These are phyloP conservation scores for Hippopotamyrus pictus DNA, from an alignment of 2,797 vertebrate species.

Conservation along the genomic window DNA sequence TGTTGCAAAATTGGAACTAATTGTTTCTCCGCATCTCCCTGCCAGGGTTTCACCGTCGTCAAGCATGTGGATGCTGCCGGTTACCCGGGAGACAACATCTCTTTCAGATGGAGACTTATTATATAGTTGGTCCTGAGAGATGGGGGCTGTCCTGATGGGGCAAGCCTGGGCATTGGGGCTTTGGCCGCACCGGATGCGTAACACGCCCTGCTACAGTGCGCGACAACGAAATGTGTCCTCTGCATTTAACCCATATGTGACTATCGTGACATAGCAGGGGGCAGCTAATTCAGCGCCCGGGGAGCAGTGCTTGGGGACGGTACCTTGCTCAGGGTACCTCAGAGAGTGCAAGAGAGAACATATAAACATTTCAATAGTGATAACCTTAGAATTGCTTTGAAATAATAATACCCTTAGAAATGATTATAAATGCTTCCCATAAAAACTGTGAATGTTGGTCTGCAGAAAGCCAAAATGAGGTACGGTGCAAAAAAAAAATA, in stretches of 20 bases:
- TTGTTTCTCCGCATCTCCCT: background rate
- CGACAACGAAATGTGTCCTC: too few relatives aligned
- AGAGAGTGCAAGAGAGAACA: background rate
- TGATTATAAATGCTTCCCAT: background rate
- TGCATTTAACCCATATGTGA: too few relatives aligned
- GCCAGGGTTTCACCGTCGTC: background rate
- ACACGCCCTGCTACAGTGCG: too few relatives aligned
- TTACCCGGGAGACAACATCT: conserved; percentile 7
- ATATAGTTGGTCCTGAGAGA: background rate
- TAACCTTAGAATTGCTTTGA: background rate
- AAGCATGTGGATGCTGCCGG: background rate
- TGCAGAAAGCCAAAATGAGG: background rate
- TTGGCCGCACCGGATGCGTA: background rate
- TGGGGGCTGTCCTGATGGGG: background rate
- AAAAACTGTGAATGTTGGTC: background rate
- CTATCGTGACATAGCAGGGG: too few relatives aligned
- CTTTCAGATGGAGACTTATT: background rate
- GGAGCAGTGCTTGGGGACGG: too few relatives aligned
- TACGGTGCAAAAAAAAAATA: background rate
- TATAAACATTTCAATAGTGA: background rate
- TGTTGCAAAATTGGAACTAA: background rate
- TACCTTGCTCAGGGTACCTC: too few relatives aligned
- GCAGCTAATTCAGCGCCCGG: too few relatives aligned
- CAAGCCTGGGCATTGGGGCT: background rate
- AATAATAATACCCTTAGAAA: background rate